A percentile compares a stretch with the other conserved stretches of the same genome.
These are phyloP conservation scores for Percina caprodes DNA, from an alignment of 2,113 vertebrate genomes.

Conservation along the genomic window DNA sequence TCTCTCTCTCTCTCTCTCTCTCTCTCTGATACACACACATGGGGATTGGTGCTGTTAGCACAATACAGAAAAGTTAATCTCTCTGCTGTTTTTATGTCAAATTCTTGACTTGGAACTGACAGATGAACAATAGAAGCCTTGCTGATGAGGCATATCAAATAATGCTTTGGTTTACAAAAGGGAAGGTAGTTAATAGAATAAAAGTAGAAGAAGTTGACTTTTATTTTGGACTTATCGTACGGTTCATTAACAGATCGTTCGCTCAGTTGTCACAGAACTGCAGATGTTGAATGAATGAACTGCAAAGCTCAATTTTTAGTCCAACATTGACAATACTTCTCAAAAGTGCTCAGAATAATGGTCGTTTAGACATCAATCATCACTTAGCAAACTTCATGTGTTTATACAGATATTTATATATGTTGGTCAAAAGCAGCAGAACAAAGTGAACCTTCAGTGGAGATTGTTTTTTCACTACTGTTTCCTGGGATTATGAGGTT, in stretches of 20 bases:
- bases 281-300: background rate
- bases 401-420: too few relatives aligned
- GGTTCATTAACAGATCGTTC: background rate
- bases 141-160: constrained; percentile 15
- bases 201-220: background rate
- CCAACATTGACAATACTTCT: background rate
- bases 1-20: background rate
- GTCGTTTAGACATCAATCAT: background rate
- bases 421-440: background rate
- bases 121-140: background rate
- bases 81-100: constrained; percentile 1
- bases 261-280: background rate
- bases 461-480: background rate
- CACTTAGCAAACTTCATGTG: background rate
- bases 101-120: constrained; percentile 1
- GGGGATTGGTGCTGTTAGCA: constrained; percentile 7
- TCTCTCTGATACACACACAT: background rate
- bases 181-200: background rate
- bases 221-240: background rate
- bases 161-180: constrained; percentile 5
- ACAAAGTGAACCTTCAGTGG: background rate
- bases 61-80: constrained; percentile 3
- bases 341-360: background rate
- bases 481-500: background rate
- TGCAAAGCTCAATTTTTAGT: background rate